Evolutionary conservation across 2,113 vertebrate genomes (phyloP).

Genomic region (Hiodon alosoides): DNA sequence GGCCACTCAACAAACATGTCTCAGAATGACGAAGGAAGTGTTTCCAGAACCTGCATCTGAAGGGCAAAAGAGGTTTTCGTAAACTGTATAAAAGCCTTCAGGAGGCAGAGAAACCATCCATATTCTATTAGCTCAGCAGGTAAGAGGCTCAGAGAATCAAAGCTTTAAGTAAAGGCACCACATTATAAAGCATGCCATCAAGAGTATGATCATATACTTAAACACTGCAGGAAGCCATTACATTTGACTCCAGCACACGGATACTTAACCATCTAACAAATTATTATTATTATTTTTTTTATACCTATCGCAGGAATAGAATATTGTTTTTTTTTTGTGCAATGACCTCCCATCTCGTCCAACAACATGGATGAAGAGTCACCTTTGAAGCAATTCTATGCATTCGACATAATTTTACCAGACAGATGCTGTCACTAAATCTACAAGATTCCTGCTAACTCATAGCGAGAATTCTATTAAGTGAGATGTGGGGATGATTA

Average conservation of each 20-base stretch:
- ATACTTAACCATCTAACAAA: neutral
- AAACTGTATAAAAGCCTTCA: constrained; percentile 9
- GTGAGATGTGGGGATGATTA: neutral
- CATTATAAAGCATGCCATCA: neutral
- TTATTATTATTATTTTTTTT: too few relatives aligned
- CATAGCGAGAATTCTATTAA: neutral
- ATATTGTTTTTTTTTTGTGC: neutral
- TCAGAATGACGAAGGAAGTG: too few relatives aligned
- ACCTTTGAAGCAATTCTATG: neutral
- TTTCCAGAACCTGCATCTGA: constrained; percentile 2
- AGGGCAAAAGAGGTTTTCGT: neutral
- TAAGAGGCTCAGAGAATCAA: constrained; percentile 8
- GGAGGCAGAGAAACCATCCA: constrained; percentile 1
- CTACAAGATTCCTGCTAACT: neutral
- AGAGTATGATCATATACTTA: neutral
- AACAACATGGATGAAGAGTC: neutral
- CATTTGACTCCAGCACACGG: neutral
- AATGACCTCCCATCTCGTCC: neutral
- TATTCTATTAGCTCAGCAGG: constrained; percentile 10
- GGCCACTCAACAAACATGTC: too few relatives aligned
- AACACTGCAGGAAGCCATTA: neutral
- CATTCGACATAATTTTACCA: neutral
- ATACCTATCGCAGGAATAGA: too few relatives aligned
- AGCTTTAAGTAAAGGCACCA: neutral
- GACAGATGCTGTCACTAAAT: neutral